phyloP scores from a whole-genome alignment of 2,113 vertebrate species.

The Lagenorhynchus albirostris region DNA sequence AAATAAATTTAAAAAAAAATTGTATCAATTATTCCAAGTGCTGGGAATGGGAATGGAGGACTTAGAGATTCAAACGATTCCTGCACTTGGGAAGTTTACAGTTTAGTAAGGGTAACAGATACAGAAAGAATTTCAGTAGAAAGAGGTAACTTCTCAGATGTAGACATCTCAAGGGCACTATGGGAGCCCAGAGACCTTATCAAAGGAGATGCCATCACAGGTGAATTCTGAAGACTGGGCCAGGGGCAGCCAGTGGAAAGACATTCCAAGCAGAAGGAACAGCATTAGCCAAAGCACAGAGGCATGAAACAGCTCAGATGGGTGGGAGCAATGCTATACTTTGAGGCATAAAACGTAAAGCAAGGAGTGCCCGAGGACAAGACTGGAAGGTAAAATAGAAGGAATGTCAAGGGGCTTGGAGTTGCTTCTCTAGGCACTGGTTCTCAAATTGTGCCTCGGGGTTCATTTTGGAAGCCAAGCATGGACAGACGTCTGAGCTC shows the following conservation, averaged over 20 bases:
- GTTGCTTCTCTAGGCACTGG: background rate
- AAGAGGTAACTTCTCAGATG: background rate
- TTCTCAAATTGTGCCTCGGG: background rate
- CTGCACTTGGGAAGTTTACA: background rate
- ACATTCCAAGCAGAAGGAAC: background rate
- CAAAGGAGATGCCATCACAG: background rate
- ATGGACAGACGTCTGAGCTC: rapidly evolving
- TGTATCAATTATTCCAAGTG: background rate
- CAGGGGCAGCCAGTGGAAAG: background rate
- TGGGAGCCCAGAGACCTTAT: background rate
- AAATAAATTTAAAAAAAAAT: too few relatives aligned
- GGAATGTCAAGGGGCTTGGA: background rate
- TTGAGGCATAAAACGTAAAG: background rate
- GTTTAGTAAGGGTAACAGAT: background rate
- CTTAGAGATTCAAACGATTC: background rate
- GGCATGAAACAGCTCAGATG: background rate
- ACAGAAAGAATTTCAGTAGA: background rate
- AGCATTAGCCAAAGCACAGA: background rate
- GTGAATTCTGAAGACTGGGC: background rate
- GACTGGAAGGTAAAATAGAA: rapidly evolving
- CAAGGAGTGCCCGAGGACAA: background rate
- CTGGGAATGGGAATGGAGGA: background rate
- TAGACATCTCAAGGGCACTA: background rate
- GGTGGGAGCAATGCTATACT: background rate
- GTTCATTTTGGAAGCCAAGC: background rate